These are phyloP conservation scores for Macrosiphum euphorbiae DNA, from an alignment of 2,888 invertebrate genomes.

Conservation along the genomic window DNA sequence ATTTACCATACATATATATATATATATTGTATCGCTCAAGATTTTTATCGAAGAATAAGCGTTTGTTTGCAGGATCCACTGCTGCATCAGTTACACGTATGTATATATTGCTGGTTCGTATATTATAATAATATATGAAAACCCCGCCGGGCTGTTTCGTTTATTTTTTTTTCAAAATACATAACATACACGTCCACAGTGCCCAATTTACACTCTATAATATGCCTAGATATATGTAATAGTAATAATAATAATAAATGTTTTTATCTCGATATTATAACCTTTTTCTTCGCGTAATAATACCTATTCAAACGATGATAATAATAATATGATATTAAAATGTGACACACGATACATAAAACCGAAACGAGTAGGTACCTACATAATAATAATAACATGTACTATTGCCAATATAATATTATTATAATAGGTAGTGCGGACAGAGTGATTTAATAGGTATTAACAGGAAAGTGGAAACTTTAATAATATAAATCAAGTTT, in stretches of 20 bases:
- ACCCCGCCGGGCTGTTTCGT: background rate
- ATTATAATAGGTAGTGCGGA: too few species aligned
- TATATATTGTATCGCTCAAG: background rate
- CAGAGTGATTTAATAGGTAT: background rate
- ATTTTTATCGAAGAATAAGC: constrained; percentile 16
- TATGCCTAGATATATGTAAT: background rate
- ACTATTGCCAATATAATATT: background rate
- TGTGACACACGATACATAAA: background rate
- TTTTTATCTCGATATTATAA: background rate
- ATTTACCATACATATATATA: background rate
- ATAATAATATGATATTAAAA: background rate
- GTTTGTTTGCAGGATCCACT: background rate
- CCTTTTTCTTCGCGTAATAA: background rate
- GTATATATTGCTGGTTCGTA: background rate
- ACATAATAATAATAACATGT: background rate
- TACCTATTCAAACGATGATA: background rate
- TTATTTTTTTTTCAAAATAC: background rate
- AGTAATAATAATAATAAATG: background rate
- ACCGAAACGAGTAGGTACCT: background rate
- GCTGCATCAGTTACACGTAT: background rate
- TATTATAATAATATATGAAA: background rate
- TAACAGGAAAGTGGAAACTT: background rate
- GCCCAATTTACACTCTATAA: background rate
- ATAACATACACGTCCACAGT: background rate
- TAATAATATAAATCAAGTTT: background rate